Evolutionary conservation across 2,797 vertebrate species (phyloP), one percentile per base, ranked within the genome.

Genomic region (Urocyon cinereoargenteus): DNA sequence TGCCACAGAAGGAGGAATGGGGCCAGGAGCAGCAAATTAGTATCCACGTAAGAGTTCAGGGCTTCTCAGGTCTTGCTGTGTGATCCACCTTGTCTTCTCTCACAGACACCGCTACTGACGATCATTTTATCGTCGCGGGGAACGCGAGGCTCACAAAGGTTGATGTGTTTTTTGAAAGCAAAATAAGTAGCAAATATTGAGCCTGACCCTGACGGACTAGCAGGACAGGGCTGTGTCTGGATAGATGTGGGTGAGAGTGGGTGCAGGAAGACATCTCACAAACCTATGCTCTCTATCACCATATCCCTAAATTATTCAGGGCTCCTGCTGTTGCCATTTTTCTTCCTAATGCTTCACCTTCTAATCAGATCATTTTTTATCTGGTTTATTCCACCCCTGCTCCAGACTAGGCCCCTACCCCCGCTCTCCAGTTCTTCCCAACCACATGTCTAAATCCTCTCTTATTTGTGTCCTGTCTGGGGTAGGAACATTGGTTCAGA

Each of bases 361-460:
- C 14, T 57, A 66, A 66, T 49, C 2, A 40, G 64, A 81, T 49
- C 14, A 11, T 5, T 66, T 55, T 51, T 26, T 62, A 34, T 24
- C 45, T 31, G 10, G 3, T 24, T 53, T 21, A 34, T 19, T 45
- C 2, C 4, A 2, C 31, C 62, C 59, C 34, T 3, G 4, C 72
- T 61, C 70, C 24, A n/a, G 51, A 68, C 90, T 51, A 21, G 24
- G 36, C 6, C 3, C 55, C 86, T 0, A 26, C 2, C 28, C 49
- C 57, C 31, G 6, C n/a, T 8, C 3, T n/a, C 4, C 1, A 0
- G 5, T 62, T 18, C 15, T 28, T n/a, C 15, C 53, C 1, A 11
- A 24, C 64, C 31, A 10, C 6, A 34, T 7, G 49, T 45, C 28
- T 77, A 18, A 12, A 16, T 19, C 22, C n/a, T 49, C 73, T 73